Evolutionary conservation across 2,797 vertebrate genomes (phyloP).

Genomic region (Epinephelus malabaricus): DNA sequence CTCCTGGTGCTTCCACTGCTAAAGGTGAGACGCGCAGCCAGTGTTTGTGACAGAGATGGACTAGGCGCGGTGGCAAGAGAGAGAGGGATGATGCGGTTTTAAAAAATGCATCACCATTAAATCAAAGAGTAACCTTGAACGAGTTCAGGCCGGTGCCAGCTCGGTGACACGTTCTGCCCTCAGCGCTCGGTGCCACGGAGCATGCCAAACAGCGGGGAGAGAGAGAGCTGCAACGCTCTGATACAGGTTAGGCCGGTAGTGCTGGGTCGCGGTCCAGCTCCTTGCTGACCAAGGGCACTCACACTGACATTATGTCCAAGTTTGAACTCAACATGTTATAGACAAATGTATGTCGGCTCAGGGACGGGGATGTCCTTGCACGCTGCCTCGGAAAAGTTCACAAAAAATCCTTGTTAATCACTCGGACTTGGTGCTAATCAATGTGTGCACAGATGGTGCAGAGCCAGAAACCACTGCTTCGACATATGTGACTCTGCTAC

Average conservation of each 20-base stretch:
- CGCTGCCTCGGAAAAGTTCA: slow-evolving; percentile 11
- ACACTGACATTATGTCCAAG: slow-evolving; percentile 34
- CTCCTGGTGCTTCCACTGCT: slow-evolving; percentile 70
- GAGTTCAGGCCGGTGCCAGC: slow-evolving; percentile 73
- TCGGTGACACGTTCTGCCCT: slow-evolving; percentile 69
- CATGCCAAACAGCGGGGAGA: slow-evolving; percentile 62
- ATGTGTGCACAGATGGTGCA: slow-evolving; percentile 22
- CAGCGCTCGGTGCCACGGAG: slow-evolving; percentile 61
- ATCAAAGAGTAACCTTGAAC: slow-evolving; percentile 84
- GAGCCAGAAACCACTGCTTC: slow-evolving; percentile 8
- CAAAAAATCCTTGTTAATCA: slow-evolving; percentile 20
- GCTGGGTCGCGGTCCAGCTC: slow-evolving; percentile 51
- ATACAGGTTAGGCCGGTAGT: slow-evolving; percentile 50
- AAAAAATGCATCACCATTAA: slow-evolving; percentile 84
- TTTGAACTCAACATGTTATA: slow-evolving; percentile 37
- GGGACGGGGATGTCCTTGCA: slow-evolving; percentile 34
- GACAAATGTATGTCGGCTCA: not conserved
- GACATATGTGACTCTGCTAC: slow-evolving; percentile 26
- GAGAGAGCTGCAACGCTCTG: slow-evolving; percentile 26
- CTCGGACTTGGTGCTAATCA: slow-evolving; percentile 15
- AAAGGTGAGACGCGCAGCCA: slow-evolving; percentile 80
- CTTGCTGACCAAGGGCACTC: slow-evolving; percentile 60
- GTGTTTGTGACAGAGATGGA: slow-evolving; percentile 83
- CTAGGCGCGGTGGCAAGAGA: slow-evolving; percentile 67
- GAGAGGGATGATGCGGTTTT: slow-evolving; percentile 77